These are phyloP conservation scores for Ardeotis arabs DNA, from an alignment of 2,113 vertebrate genomes.

Conservation along the genomic window DNA sequence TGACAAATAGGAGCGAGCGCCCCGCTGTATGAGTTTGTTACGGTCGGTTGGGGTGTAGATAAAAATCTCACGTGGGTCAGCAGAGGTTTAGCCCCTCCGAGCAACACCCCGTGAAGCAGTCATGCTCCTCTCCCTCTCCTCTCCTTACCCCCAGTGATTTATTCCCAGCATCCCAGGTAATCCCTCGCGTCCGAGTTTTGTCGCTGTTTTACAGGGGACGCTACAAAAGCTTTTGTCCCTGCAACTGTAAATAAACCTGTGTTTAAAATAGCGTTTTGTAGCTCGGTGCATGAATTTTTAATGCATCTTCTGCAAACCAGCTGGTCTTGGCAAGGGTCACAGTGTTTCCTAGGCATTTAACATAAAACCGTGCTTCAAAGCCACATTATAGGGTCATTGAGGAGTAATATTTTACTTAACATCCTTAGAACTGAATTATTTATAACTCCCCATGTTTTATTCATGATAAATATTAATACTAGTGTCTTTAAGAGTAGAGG, in stretches of 20 bases:
- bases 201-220: not conserved
- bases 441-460: slow-evolving; percentile 79
- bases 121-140: not conserved
- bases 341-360: slow-evolving; percentile 68
- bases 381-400: slow-evolving; percentile 79
- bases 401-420: slow-evolving; percentile 78
- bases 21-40: not conserved
- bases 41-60: not conserved
- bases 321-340: slow-evolving; percentile 66
- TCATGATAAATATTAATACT: slow-evolving; percentile 74
- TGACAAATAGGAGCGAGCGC: not conserved
- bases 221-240: slow-evolving; percentile 22
- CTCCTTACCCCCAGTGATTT: not conserved
- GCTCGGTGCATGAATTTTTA: slow-evolving; percentile 63
- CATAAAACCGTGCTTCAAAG: slow-evolving; percentile 75
- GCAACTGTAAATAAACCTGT: slow-evolving; percentile 55
- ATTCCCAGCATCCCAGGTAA: not conserved
- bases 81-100: not conserved
- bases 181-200: not conserved
- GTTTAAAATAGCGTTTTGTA: slow-evolving; percentile 55
- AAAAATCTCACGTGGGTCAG: not conserved
- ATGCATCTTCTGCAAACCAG: slow-evolving; percentile 58
- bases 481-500: slow-evolving; percentile 70
- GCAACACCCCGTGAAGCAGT: not conserved
- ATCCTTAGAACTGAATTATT: slow-evolving; percentile 83